Evolutionary conservation across 2,797 vertebrate species (phyloP), one percentile per base, ranked within the genome.

Genomic region (Geotrypetes seraphini): DNA sequence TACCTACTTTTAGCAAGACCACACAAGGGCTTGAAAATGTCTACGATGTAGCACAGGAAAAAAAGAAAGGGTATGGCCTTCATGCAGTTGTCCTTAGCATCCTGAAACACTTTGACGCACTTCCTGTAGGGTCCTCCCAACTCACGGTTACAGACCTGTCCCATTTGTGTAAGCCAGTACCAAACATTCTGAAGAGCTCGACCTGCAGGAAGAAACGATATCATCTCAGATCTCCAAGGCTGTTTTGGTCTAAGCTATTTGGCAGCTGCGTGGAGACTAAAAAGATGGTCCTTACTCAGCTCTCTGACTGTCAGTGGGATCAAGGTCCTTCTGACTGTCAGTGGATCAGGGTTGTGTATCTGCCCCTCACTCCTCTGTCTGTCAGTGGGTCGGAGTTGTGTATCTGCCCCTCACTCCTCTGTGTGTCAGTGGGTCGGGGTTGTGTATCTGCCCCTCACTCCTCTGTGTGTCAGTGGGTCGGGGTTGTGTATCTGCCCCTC

Each of bases 41-140:
- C 27, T 16, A 91, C 8, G 3, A 84, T 5, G 2, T 79, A 54
- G 52, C 93, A 97, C 40, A 96, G 42, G 50, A 80, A 75, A 41
- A 50, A 57, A 25, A 86, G 50, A 0, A 61, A 5, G 0, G 82
- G 69, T 5, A 96, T 28, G 29, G 67, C 28, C 0, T 60, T 45
- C 8, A 55, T 27, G 16, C 92, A 97, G 14, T 57, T 28, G 5
- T 51, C 47, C n/a, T 53, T 68, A 14, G 83, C 84, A 0, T 79
- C 32, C 0, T 69, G 16, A 1, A 96, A 89, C 25, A 85, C 3
- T 1, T 8, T 28, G 1, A 36, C 12, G 28, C 93, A 97, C 53
- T 83, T 90, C 7, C 5, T 19, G 54, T 72, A 76, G 0, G 91
- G 90, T 0, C 63, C 39, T 3, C 88, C 87, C 57, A 96, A 35